These are phyloP conservation scores for Melanitta fusca DNA, from an alignment of 2,797 vertebrate species.

Conservation along the genomic window DNA sequence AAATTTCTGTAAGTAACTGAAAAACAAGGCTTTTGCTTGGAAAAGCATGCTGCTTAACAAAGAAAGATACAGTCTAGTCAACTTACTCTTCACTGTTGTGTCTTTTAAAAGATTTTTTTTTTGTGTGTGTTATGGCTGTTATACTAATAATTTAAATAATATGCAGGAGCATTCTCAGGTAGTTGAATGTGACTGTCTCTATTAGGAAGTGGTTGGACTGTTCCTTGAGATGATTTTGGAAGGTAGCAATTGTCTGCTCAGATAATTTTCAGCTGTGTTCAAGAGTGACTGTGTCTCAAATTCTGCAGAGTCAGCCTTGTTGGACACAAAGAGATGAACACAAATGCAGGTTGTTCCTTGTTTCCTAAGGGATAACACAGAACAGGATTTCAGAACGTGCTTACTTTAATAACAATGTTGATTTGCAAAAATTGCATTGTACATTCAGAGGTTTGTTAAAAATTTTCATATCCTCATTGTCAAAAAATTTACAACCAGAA, in stretches of 20 bases:
- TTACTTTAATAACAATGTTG: neutral
- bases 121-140: neutral
- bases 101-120: conserved; percentile 16
- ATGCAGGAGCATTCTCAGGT: neutral
- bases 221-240: conserved; percentile 11
- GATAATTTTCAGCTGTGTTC: neutral
- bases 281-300: neutral
- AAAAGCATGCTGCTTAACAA: neutral
- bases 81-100: neutral
- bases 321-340: neutral
- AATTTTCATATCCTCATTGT: neutral
- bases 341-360: neutral
- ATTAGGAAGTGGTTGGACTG: neutral
- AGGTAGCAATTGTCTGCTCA: neutral
- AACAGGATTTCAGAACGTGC: neutral
- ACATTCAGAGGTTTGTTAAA: neutral
- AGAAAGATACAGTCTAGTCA: conserved; percentile 1
- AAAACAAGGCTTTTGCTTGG: neutral
- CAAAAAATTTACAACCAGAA: neutral
- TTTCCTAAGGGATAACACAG: neutral
- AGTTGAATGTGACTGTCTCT: neutral
- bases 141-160: neutral
- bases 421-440: neutral
- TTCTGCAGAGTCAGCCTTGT: neutral
- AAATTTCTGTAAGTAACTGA: conserved; percentile 18